Conservation (phyloP, 2,797 vertebrate species). For the Novumbra hubbsi region DNA sequence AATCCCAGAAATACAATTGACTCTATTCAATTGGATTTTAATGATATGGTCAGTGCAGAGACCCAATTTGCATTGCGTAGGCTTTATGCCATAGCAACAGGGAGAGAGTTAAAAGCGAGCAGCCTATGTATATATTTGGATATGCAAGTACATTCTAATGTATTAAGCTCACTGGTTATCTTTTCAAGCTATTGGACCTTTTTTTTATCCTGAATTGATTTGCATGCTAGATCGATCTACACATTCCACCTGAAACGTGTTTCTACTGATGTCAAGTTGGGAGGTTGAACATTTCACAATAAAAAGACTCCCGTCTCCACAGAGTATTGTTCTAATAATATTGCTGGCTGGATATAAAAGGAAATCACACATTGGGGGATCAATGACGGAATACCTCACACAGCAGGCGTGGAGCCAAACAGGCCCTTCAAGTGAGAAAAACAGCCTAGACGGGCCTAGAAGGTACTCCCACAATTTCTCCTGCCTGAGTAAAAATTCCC, state of each 20-base stretch:
- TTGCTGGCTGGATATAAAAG: neutral
- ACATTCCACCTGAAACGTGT: too few relatives aligned
- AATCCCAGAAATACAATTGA: neutral
- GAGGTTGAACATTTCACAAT: neutral
- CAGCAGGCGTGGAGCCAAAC: conserved; percentile 26
- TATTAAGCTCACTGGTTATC: neutral
- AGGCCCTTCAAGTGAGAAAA: conserved; percentile 24
- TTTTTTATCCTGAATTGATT: too few relatives aligned
- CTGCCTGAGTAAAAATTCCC: conserved; percentile 49
- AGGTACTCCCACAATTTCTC: conserved; percentile 25
- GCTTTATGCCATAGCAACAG: neutral
- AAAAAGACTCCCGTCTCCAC: neutral
- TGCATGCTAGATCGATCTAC: too few relatives aligned
- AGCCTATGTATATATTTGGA: neutral
- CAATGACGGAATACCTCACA: conserved; percentile 13
- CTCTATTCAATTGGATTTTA: neutral
- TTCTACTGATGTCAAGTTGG: neutral
- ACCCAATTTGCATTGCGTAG: neutral
- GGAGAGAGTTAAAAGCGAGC: neutral
- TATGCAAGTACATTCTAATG: neutral
- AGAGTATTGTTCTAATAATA: neutral
- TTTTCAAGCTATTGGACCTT: neutral
- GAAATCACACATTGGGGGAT: neutral
- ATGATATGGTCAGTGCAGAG: neutral
- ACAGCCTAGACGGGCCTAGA: conserved; percentile 26